Base-by-base conservation (phyloP, 2,797 vertebrate genomes). In the Gallinago nigripennis region DNA sequence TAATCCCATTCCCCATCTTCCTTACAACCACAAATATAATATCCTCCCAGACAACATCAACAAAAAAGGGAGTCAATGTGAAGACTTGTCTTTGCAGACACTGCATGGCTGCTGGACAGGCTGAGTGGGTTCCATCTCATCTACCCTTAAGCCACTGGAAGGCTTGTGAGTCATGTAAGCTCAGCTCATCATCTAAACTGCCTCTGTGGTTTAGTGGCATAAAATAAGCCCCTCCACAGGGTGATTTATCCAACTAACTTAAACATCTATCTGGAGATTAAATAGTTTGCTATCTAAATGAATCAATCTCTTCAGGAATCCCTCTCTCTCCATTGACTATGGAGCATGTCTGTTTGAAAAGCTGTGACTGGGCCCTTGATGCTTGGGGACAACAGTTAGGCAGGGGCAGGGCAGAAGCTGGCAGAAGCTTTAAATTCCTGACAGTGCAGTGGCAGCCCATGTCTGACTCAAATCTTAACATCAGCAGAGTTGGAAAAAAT, bases 31-130 rank as follows among this genome's bases (percentile, higher is more conserved):
- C 2, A 78, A 41, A 8, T 6, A 60, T 51, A 85, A 27, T 19
- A 39, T 64, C 5, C 5, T 86, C 8, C 16, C 21, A 37, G 37
- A 27, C 0, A 54, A 24, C 1, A 12, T 12, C 3, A 73, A 46
- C 5, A n/a, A 30, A 46, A 58, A 58, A 21, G 0, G 0, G 12
- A 69, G 12, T 39, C 8, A 31, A 20, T 16, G 2, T 50, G 39
- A 77, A 77, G 35, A 48, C 6, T 6, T 63, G 5, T 15, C 20
- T 61, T 79, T 61, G 19, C 21, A 77, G 37, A 58, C 8, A 45
- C 56, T 41, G 9, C 5, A 35, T 15, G 9, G 20, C 14, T 48
- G 11, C 15, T 83, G n/a, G 37, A 81, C 5, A 70, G 8, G 8
- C 4, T 2, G 1, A 48, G 15, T 33, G 11, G 5, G 7, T 71